Base-by-base conservation (phyloP, 2,797 vertebrate genomes). In the Rhabdophis nuchalis region DNA sequence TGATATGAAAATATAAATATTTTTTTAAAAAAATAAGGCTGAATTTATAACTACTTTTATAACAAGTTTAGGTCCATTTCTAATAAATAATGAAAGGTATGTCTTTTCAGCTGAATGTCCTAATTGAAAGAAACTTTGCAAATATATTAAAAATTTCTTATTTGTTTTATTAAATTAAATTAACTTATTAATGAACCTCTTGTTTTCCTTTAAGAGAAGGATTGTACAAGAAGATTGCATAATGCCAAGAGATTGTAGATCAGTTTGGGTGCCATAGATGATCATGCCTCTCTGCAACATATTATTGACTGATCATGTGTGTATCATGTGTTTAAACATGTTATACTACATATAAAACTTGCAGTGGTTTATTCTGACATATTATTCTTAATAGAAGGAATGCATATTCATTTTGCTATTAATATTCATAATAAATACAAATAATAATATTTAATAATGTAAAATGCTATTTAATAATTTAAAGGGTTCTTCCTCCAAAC, bases 21-120 rank as follows among this genome's bases (percentile, higher is more conserved):
- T 64, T 61, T 61, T 61, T 2, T 1, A 0, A 29, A 27, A 68
- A 68, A 68, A 68, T 7, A 20, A 90, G 52, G 7, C 23, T 90
- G 41, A 32, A 25, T 11, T 36, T n/a, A 86, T 87, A 60, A 52
- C 85, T 90, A 50, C 87, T 82, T 92, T 90, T 87, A 87, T 72
- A 58, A 90, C 54, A 57, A 14, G 46, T 92, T 92, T 90, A 56
- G 91, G 46, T 52, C 50, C 25, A 85, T 41, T 72, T 92, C 88
- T 36, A 87, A 58, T 54, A 60, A 90, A 92, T 41, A 29, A 87
- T 61, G 90, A 87, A 87, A 90, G 50, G n/a, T 77, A 41, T 90
- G 54, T 87, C 23, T 77, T 77, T 82, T 77, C 54, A 87, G 53
- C 85, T 87, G 61, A 20, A 64, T 87, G 53, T 90, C 13, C 54